A percentile compares a stretch with the other conserved stretches of the same genome.
phyloP scores from a whole-genome alignment of 2,888 invertebrate species.

The Anorthoa munda region DNA sequence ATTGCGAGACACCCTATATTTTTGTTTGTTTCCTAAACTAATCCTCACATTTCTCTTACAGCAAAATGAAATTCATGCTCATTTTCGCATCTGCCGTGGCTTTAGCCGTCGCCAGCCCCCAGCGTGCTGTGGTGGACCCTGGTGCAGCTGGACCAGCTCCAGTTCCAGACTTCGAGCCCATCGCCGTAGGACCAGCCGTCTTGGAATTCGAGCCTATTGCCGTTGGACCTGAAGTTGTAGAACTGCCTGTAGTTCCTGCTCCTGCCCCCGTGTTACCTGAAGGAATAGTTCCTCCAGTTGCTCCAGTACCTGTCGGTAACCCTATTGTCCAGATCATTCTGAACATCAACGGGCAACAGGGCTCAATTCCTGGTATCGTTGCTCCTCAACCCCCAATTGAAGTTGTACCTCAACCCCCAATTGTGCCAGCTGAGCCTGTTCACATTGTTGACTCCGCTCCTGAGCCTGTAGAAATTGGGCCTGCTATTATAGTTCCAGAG shows the following conservation, averaged over 20 bases:
- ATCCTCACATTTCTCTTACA: slow-evolving; percentile 26
- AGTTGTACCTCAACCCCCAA: slow-evolving; percentile 16
- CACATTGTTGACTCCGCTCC: slow-evolving; percentile 44
- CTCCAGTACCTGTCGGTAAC: slow-evolving; percentile 7
- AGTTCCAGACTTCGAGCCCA: slow-evolving; percentile 8
- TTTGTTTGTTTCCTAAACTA: background rate
- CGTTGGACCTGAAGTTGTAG: slow-evolving; percentile 50
- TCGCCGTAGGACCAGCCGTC: slow-evolving; percentile 22
- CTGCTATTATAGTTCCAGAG: slow-evolving; percentile 21
- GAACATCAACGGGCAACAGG: slow-evolving; percentile 67
- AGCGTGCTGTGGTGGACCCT: slow-evolving; percentile 59
- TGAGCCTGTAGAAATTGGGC: slow-evolving; percentile 49
- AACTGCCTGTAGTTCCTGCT: slow-evolving; percentile 8
- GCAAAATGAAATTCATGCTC: slow-evolving; percentile 73
- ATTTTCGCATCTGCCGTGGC: slow-evolving; percentile 71
- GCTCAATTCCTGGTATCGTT: slow-evolving; percentile 53
- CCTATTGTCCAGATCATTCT: slow-evolving; percentile 74
- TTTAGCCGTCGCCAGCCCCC: slow-evolving; percentile 71
- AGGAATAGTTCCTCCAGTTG: slow-evolving; percentile 19
- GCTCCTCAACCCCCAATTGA: slow-evolving; percentile 34
- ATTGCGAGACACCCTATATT: too few relatives aligned
- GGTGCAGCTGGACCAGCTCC: slow-evolving; percentile 56
- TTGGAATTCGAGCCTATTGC: slow-evolving; percentile 29
- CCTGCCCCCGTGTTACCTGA: slow-evolving; percentile 40
- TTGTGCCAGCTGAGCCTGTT: slow-evolving; percentile 47